These are phyloP conservation scores for Thalassophryne amazonica DNA, from an alignment of 2,797 vertebrate genomes.

Conservation along the genomic window DNA sequence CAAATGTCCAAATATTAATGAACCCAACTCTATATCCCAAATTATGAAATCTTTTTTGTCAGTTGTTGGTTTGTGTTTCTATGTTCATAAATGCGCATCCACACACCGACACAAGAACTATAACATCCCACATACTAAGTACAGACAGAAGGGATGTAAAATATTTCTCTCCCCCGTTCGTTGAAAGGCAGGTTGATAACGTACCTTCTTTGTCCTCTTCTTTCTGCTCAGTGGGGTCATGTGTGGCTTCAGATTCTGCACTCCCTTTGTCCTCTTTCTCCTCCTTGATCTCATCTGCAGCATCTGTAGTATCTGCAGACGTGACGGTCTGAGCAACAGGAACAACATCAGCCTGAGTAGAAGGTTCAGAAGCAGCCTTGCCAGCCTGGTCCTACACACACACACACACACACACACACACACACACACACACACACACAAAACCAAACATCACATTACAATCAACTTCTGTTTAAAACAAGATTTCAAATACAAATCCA, in stretches of 20 bases:
- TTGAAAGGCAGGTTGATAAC: not conserved
- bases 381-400: constrained; percentile 81
- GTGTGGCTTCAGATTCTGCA: constrained; percentile 76
- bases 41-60: too few species aligned
- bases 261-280: constrained; percentile 94
- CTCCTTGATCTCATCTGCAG: constrained; percentile 91
- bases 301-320: constrained; percentile 72
- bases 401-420: too few species aligned
- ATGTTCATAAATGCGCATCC: too few species aligned
- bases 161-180: not conserved
- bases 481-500: too few species aligned
- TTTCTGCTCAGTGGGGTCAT: constrained; percentile 80
- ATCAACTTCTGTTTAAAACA: too few species aligned
- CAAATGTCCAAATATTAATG: too few species aligned
- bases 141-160: not conserved
- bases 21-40: too few species aligned
- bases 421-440: too few species aligned
- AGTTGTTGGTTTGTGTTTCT: too few species aligned
- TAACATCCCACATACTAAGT: too few species aligned
- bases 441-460: too few species aligned
- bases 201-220: constrained; percentile 94
- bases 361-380: constrained; percentile 72
- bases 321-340: constrained; percentile 54
- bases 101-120: too few species aligned
- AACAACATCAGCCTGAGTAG: constrained; percentile 66